Evolutionary conservation across 2,888 invertebrate genomes (phyloP).

Genomic region (Nemoura dubitans): DNA sequence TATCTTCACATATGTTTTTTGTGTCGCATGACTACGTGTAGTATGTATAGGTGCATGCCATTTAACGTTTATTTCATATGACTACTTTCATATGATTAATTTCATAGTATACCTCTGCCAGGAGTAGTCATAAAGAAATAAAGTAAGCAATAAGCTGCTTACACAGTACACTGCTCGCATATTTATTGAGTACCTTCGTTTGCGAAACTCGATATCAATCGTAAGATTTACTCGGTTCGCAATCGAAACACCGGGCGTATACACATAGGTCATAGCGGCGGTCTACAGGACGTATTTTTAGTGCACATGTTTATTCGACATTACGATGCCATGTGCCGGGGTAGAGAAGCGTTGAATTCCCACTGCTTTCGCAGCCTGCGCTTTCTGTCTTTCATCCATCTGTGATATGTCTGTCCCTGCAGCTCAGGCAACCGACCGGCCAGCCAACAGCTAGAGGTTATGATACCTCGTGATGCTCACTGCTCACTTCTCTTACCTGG

Average conservation of each 20-base stretch:
- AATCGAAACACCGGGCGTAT: not conserved
- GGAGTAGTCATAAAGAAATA: no score
- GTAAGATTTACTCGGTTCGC: not conserved
- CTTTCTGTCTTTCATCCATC: no score
- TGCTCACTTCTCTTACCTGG: constrained; percentile 75
- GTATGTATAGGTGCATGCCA: no score
- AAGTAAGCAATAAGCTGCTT: not conserved
- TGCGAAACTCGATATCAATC: not conserved
- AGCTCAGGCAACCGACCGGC: no score
- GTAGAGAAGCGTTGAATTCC: not conserved
- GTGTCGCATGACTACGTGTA: no score
- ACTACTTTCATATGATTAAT: no score
- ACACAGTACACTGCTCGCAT: not conserved
- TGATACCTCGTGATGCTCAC: not conserved
- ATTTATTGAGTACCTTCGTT: not conserved
- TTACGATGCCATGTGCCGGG: not conserved
- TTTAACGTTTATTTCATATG: no score
- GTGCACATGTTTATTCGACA: not conserved
- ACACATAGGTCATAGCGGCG: not conserved
- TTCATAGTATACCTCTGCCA: no score
- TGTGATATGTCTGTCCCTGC: no score
- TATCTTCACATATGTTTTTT: not conserved
- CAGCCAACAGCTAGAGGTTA: no score
- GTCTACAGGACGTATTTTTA: not conserved
- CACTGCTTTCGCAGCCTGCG: not conserved